These are phyloP conservation scores for Phrynocephalus guinanensis DNA, from an alignment of 2,797 vertebrate species.

Conservation along the genomic window DNA sequence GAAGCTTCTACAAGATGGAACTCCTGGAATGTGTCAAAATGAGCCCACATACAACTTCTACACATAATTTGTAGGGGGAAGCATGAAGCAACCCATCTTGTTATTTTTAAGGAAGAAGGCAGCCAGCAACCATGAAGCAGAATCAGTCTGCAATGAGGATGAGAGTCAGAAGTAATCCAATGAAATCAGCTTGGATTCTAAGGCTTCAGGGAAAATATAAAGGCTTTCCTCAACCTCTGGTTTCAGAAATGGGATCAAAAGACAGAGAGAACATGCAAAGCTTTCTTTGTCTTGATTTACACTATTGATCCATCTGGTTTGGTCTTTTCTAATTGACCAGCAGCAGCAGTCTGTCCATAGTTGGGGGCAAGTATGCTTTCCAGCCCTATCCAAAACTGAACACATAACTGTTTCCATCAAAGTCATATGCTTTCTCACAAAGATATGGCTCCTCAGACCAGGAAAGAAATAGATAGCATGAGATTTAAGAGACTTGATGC, in stretches of 20 bases:
- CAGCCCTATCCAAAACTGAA: neutral
- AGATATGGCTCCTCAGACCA: neutral
- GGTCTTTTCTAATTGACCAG: neutral
- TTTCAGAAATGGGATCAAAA: neutral
- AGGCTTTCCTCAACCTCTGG: neutral
- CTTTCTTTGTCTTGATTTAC: neutral
- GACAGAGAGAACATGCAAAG: neutral
- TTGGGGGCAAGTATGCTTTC: neutral
- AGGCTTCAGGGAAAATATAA: neutral
- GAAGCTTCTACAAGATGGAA: neutral
- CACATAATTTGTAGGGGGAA: neutral
- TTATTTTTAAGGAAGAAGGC: neutral
- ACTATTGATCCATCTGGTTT: neutral
- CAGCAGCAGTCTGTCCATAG: neutral
- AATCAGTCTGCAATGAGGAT: neutral
- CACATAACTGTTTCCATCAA: neutral
- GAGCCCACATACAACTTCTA: neutral
- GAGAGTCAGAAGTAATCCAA: neutral
- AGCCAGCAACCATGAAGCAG: neutral
- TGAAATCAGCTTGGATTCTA: neutral
- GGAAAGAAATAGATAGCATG: neutral
- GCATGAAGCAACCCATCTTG: neutral
- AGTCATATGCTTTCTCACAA: neutral
- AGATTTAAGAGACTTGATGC: neutral
- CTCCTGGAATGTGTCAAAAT: neutral